These are phyloP conservation scores for Butorides virescens DNA, from an alignment of 2,113 vertebrate genomes.

Conservation along the genomic window DNA sequence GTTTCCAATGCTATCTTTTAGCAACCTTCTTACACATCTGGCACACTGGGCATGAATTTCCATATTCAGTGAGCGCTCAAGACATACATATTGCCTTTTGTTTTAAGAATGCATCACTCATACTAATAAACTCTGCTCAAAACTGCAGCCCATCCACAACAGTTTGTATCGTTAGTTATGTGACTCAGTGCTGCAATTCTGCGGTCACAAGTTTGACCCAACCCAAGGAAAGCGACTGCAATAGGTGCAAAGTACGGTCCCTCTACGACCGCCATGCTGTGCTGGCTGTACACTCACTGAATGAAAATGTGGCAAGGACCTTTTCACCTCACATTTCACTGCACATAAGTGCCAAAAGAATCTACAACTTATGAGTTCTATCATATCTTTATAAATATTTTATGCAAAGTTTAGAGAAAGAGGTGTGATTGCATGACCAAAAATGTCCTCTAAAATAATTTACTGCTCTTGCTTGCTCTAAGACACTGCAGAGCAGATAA, in stretches of 20 bases:
- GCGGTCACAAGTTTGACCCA: constrained; percentile 30
- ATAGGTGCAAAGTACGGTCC: constrained; percentile 11
- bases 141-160: constrained; percentile 50
- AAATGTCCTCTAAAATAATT: background rate
- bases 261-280: constrained; percentile 23
- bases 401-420: background rate
- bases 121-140: constrained; percentile 54
- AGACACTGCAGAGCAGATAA: background rate
- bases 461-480: background rate
- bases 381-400: background rate
- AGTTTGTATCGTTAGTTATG: constrained; percentile 48
- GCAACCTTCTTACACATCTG: background rate
- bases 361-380: background rate
- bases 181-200: constrained; percentile 49
- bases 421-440: accelerated
- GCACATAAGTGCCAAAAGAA: background rate
- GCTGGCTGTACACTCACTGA: background rate
- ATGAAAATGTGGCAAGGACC: constrained; percentile 11
- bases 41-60: constrained; percentile 4
- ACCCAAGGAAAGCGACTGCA: constrained; percentile 35
- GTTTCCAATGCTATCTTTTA: background rate
- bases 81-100: constrained; percentile 17
- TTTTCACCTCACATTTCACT: background rate
- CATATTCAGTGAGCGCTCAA: constrained; percentile 1
- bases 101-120: constrained; percentile 35